Base-by-base conservation (phyloP, 2,113 vertebrate species). In the Clarias magur region DNA sequence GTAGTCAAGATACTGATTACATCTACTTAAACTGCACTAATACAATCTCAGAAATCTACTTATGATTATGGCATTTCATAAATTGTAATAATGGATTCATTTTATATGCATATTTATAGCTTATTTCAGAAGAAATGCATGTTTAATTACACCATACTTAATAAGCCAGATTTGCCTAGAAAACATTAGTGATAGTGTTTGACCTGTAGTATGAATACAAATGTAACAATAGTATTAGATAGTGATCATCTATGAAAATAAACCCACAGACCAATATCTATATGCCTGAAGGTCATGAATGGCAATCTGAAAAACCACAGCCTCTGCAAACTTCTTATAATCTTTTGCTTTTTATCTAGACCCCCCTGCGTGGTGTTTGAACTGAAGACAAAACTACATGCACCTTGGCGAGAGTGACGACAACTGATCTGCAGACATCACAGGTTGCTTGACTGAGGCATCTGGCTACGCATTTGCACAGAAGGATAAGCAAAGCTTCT, bases 281-380 rank as follows among this genome's bases (percentile, higher is more conserved):
- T 12, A 34, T 19, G 12, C 70, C 19, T 76, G 12, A 21, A 48
- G 42, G 73, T 4, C 4, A 76, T 76, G 12, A 48, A 76, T 1
- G 21, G 23, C 42, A 17, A 27, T 56, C 53, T 12, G 48, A 25
- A 23, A 19, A 68, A 15, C n/a, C 12, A 72, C 34, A n/a, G 15
- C 19, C 53, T 56, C 83, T 84, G 30, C 53, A 42, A 34, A 25
- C 30, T 59, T 65, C 73, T 86, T 73, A 27, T 65, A 57, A 54
- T 53, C n/a, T 86, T 79, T 80, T 86, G 62, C 30, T 19, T 79
- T 79, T 80, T 86, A 62, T 86, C 25, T 54, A 80, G 76, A 30
- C 27, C 6, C 6, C 73, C 65, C 73, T 68, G 62, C 59, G 30
- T 34, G 60, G 30, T 21, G 19, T 68, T 68, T 79, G 76, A 80